A percentile compares a stretch with the other conserved stretches of the same genome.
Evolutionary conservation across 1,140 invertebrate genomes (phyloP).

Genomic region (Rhynchophorus ferrugineus): DNA sequence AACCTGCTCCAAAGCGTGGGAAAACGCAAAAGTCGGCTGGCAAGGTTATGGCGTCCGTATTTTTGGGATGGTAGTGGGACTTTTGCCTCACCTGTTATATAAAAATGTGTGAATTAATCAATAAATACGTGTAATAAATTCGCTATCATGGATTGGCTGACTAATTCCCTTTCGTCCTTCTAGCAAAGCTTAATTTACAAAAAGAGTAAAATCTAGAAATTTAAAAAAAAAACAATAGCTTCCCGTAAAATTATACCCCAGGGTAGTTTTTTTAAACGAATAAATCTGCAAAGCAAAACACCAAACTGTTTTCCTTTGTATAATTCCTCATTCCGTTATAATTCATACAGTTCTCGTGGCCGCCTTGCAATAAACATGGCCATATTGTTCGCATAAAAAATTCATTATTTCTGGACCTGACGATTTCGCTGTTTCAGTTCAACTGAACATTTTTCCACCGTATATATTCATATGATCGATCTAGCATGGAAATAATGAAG

Average conservation of each 20-base stretch:
- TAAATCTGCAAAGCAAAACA: not conserved
- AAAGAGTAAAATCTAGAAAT: too few relatives aligned
- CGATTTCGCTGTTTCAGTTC: not conserved
- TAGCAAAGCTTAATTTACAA: too few relatives aligned
- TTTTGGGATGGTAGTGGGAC: too few relatives aligned
- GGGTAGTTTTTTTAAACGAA: not conserved
- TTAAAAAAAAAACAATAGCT: not conserved
- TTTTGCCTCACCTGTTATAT: too few relatives aligned
- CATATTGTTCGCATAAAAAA: not conserved
- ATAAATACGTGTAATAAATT: too few relatives aligned
- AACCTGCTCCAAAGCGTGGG: too few relatives aligned
- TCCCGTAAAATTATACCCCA: not conserved
- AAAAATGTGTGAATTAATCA: too few relatives aligned
- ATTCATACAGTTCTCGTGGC: not conserved
- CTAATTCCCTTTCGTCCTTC: too few relatives aligned
- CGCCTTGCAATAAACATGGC: not conserved
- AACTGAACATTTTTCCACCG: not conserved
- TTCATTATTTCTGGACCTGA: not conserved
- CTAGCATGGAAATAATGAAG: not conserved
- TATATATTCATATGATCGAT: not conserved
- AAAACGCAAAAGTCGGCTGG: too few relatives aligned
- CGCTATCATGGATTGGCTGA: too few relatives aligned
- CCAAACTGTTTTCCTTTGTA: not conserved
- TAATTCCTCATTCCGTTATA: not conserved
- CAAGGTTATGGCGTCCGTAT: too few relatives aligned